Conservation (phyloP, 1,140 invertebrate species). For the Delia radicum region DNA sequence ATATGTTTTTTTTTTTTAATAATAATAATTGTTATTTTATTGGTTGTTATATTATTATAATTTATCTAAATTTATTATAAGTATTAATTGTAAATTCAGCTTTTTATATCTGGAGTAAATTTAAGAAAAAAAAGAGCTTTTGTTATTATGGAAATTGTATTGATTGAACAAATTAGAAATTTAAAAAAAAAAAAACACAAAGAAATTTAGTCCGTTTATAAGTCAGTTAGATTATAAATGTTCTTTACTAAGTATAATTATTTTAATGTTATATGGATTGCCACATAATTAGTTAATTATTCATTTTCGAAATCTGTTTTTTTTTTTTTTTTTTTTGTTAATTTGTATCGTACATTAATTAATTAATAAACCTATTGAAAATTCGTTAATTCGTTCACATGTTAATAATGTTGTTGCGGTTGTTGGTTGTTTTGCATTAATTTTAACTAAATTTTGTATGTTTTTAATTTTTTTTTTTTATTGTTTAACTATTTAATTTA, state of each 20-base stretch:
- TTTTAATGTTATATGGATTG: neutral
- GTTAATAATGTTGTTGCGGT: neutral
- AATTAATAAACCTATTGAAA: slow-evolving; percentile 14
- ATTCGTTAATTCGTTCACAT: slow-evolving; percentile 20
- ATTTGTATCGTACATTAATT: neutral
- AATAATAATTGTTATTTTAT: neutral
- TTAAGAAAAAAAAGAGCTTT: neutral
- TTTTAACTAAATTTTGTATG: too few species aligned
- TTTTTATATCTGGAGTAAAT: neutral
- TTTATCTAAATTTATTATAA: slow-evolving; percentile 11
- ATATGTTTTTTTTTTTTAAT: neutral
- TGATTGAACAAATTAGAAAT: neutral
- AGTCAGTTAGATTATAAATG: neutral
- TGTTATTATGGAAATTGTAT: neutral
- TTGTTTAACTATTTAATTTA: neutral
- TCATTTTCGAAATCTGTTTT: neutral
- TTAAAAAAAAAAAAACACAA: neutral
- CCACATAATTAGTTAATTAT: slow-evolving; percentile 1
- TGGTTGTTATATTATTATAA: neutral
- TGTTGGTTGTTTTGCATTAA: neutral
- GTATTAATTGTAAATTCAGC: slow-evolving; percentile 15
- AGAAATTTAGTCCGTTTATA: neutral
- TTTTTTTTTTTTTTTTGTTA: neutral
- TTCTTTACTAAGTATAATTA: neutral
- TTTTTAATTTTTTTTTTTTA: neutral